These are phyloP conservation scores for Cettia cetti DNA, from an alignment of 2,113 vertebrate species.

Conservation along the genomic window DNA sequence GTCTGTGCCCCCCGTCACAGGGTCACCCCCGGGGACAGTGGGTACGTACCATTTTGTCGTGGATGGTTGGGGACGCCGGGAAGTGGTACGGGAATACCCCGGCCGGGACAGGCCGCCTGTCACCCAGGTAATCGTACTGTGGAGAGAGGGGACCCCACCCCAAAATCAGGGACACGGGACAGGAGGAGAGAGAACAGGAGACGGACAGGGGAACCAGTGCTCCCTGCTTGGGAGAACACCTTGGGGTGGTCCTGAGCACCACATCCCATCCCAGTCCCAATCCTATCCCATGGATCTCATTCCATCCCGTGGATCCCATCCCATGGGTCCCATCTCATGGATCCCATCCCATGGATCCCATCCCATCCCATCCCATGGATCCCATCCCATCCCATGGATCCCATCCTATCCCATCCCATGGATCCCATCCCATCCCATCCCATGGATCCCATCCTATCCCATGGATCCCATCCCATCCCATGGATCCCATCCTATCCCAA, in stretches of 20 bases:
- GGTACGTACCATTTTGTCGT: conserved; percentile 90
- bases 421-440: not conserved
- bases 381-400: too few relatives aligned
- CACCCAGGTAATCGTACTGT: conserved; percentile 91
- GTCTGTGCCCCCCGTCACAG: not conserved
- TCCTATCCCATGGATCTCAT: not conserved
- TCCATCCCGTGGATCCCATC: not conserved
- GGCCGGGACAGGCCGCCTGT: conserved; percentile 83
- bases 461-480: not conserved
- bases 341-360: not conserved
- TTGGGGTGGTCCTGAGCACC: not conserved
- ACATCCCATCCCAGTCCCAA: not conserved
- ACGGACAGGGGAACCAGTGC: not conserved
- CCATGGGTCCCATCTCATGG: not conserved
- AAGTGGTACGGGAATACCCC: conserved; percentile 89
- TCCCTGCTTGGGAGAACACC: not conserved
- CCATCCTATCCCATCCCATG: not conserved
- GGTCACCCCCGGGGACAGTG: not conserved
- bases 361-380: too few relatives aligned
- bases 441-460: not conserved
- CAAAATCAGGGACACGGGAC: not conserved
- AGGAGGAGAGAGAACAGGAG: not conserved
- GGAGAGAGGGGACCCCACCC: conserved; percentile 57
- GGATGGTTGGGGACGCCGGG: conserved; percentile 86
- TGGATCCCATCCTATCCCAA: not conserved